These are phyloP conservation scores for Eutrigla gurnardus DNA, from an alignment of 2,797 vertebrate genomes.

Conservation along the genomic window DNA sequence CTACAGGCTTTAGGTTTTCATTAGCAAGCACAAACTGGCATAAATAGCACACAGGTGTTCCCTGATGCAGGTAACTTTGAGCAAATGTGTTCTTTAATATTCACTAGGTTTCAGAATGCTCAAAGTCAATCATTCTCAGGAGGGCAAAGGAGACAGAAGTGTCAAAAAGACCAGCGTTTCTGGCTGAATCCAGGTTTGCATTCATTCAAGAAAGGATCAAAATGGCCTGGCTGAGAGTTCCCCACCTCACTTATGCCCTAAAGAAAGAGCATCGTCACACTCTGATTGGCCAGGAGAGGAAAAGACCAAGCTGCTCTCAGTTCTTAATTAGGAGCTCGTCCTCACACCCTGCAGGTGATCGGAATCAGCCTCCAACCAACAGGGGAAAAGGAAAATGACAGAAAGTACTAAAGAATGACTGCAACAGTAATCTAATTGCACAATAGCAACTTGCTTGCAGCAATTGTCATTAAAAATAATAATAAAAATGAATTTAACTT, in stretches of 20 bases:
- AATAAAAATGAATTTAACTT: background rate
- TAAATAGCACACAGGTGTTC: background rate
- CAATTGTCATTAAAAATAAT: background rate
- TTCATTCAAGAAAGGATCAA: too few species aligned
- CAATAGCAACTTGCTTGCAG: background rate
- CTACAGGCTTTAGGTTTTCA: background rate
- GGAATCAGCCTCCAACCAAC: background rate
- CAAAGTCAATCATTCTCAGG: too few species aligned
- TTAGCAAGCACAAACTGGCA: background rate
- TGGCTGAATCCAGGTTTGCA: too few species aligned
- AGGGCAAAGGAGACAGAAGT: too few species aligned
- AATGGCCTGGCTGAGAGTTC: too few species aligned
- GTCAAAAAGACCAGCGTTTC: too few species aligned
- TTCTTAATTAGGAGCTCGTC: background rate
- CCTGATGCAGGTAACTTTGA: too few species aligned
- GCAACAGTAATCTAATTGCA: too few species aligned
- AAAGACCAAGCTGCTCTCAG: background rate
- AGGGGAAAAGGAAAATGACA: too few species aligned
- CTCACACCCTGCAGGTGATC: background rate
- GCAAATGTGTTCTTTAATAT: too few species aligned
- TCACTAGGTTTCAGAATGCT: too few species aligned
- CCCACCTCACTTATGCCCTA: too few species aligned
- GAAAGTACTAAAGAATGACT: background rate
- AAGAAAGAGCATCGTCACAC: background rate
- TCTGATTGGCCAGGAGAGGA: background rate